Conservation (phyloP, 2,113 vertebrate genomes). For the Oxyruncus cristatus region DNA sequence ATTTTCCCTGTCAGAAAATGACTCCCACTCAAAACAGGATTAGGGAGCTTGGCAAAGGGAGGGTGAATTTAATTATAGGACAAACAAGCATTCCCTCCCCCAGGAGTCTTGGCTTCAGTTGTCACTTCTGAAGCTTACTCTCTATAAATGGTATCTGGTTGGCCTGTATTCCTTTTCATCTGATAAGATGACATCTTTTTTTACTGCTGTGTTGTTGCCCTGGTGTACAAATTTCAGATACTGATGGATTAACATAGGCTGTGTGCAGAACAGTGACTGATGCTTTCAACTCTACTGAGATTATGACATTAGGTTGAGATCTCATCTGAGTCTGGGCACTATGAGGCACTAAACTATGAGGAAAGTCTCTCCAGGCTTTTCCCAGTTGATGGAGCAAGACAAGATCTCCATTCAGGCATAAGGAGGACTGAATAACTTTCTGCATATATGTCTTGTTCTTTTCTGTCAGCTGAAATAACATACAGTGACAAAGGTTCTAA, state of each 20-base stretch:
- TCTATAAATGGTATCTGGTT: neutral
- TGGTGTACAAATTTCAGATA: neutral
- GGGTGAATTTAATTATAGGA: slow-evolving; percentile 55
- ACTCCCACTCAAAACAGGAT: slow-evolving; percentile 56
- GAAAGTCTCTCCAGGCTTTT: neutral
- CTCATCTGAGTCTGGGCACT: neutral
- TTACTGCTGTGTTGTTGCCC: neutral
- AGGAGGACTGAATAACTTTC: neutral
- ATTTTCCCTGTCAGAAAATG: slow-evolving; percentile 34
- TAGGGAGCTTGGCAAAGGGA: slow-evolving; percentile 50
- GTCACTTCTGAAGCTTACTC: neutral
- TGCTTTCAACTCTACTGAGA: neutral
- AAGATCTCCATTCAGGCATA: neutral
- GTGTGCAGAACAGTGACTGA: neutral
- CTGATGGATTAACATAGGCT: neutral
- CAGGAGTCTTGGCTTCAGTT: slow-evolving; percentile 20
- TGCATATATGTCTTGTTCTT: neutral
- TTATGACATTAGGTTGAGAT: neutral
- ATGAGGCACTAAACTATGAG: neutral
- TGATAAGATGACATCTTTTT: slow-evolving; percentile 5
- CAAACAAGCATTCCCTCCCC: slow-evolving; percentile 26
- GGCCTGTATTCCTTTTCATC: neutral
- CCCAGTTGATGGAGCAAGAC: neutral
- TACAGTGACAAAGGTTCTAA: neutral
- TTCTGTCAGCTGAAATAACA: neutral